phyloP scores from a whole-genome alignment of 2,797 vertebrate species.

The Triplophysa bombifrons region DNA sequence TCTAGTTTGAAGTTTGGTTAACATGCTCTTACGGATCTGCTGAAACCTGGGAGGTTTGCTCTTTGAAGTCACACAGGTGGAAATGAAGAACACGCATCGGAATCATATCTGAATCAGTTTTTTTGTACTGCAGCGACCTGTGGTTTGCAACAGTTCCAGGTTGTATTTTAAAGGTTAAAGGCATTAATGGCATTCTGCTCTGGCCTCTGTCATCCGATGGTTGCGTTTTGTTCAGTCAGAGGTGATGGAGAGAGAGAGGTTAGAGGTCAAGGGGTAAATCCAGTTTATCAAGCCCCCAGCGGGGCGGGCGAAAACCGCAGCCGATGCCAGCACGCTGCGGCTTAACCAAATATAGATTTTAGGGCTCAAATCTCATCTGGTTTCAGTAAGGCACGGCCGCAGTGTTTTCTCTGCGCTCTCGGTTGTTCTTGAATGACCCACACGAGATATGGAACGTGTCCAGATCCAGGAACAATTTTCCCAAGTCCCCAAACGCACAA shows the following conservation, averaged over 20 bases:
- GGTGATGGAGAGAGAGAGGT: conserved; percentile 25
- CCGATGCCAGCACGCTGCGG: conserved; percentile 8
- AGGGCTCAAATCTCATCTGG: conserved; percentile 46
- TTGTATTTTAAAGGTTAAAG: conserved; percentile 32
- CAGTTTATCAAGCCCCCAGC: conserved; percentile 39
- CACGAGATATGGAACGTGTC: conserved; percentile 5
- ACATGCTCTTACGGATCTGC: background rate
- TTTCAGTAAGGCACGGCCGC: conserved; percentile 39
- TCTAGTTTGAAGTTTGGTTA: background rate
- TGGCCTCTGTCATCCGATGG: background rate
- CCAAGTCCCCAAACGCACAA: background rate
- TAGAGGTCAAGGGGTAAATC: conserved; percentile 35
- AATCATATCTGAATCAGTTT: conserved; percentile 24
- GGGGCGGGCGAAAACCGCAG: conserved; percentile 13
- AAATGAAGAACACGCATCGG: background rate
- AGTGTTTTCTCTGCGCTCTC: background rate
- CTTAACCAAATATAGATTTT: conserved; percentile 34
- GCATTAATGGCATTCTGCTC: conserved; percentile 8
- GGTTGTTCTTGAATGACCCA: conserved; percentile 6
- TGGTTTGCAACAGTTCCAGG: conserved; percentile 46
- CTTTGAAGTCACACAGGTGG: background rate
- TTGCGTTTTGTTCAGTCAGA: conserved; percentile 25
- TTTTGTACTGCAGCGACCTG: conserved; percentile 4
- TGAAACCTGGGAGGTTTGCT: background rate
- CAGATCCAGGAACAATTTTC: conserved; percentile 8